Base-by-base conservation (phyloP, 2,797 vertebrate genomes). In the Spinibarbus caldwelli region DNA sequence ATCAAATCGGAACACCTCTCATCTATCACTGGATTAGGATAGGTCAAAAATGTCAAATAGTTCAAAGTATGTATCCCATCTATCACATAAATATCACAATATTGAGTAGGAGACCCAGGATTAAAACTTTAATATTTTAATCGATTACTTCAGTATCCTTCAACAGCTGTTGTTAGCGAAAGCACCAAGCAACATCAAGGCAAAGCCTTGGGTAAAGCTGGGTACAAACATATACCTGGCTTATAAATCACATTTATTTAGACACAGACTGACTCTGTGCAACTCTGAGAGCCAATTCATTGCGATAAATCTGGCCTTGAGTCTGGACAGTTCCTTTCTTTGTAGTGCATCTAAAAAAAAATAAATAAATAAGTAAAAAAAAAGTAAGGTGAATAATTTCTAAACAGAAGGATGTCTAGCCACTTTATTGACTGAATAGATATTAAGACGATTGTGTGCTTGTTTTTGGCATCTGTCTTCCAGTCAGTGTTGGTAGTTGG, bases 401-500 rank as follows among this genome's bases (percentile, higher is more conserved):
- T 52, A 31, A 79, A 54, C 47, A 79, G 70, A 79, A 76, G 64
- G 14, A 80, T 64, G 52, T 75, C 62, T 54, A 31, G 38, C 49
- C 26, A 36, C 12, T 45, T 73, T 52, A 67, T 76, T 83, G 59
- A 76, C 59, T 66, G 59, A 45, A 49, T 21, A 38, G 21, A 83
- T 64, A 26, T 83, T 47, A 83, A 21, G 14, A 64, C 64, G 54
- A 49, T 36, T 52, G 31, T 38, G 43, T 52, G 82, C 59, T 66
- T 75, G 59, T 76, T 83, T 67, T 67, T 67, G 59, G 45, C 59
- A 54, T 45, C 41, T 49, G 34, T 77, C 19, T 67, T 83, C 45
- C 43, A 67, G n/a, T 34, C 29, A 52, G 26, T 81, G 21, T 45
- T 73, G 23, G 5, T 54, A 47, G 57, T 36, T 52, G 70, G 54